Evolutionary conservation across 2,797 vertebrate species (phyloP), one percentile per base, ranked within the genome.

Genomic region (Thunnus albacares): DNA sequence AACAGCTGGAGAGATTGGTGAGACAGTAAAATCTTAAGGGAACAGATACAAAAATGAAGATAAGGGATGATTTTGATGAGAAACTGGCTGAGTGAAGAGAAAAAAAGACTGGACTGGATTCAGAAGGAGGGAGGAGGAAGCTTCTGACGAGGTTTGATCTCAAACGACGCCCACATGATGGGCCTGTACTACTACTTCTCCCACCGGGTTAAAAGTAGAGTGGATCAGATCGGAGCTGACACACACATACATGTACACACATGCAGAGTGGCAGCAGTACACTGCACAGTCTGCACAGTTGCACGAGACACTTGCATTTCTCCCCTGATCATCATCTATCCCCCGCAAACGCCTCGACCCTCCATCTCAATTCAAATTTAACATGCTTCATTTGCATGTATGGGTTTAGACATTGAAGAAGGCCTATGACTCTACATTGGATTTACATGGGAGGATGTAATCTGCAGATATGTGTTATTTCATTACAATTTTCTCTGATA

Each of bases 401-500:
- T 1, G 60, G 52, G 43, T 20, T 64, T 49, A 38, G 30, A 14
- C 28, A 26, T 1, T n/a, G 57, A 53, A 38, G 3, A 9, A 33
- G 66, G 41, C 66, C 57, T 5, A 33, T 56, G 70, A 61, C 61
- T 18, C 2, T 69, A 55, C 43, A 22, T 0, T 18, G 49, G 49
- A 56, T 49, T 62, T 22, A 38, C 49, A 58, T 20, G 7, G 53
- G 13, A 52, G 59, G 59, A 52, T 35, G 28, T 5, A 12, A 71
- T 72, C 38, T 65, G 62, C 47, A 76, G 70, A 81, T 30, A 30
- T 71, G 13, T 41, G 49, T 33, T 73, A 33, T 47, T 60, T 79
- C 60, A 53, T 33, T 26, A 20, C 49, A 71, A 14, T 72, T 78
- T 65, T 70, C 77, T 17, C 24, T 72, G 52, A 59, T 5, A 4